Base-by-base conservation (phyloP, 2,797 vertebrate genomes). In the Poliocrania exsul region DNA sequence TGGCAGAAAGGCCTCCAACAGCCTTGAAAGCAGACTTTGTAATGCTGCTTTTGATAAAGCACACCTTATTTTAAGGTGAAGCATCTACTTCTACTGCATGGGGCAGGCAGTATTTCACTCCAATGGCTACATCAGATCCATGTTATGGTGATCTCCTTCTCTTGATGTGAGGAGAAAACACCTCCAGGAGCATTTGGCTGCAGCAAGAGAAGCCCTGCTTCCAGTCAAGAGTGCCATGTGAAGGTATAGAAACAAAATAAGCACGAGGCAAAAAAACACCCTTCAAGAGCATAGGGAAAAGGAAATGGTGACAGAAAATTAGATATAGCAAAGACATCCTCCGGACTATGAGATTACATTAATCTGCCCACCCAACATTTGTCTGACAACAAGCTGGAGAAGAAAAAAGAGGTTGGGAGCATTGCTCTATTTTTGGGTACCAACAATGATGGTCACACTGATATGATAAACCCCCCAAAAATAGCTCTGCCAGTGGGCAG, bases 31-130 rank as follows among this genome's bases (percentile, higher is more conserved):
- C 28, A 19, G 5, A 29, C 37, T 91, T 71, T 50, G 29, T 60
- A 85, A 77, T 3, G 54, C 38, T 79, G 77, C 46, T 95, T 95
- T 90, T 73, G 78, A 77, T 72, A 74, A 80, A 82, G 37, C 16
- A 37, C 49, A 35, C 23, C 37, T 86, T 38, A 44, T 25, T 93
- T 54, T 65, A 92, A 84, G 78, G 77, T 72, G 89, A 95, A 94
- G 38, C 47, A 90, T 29, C 64, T 85, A 58, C 65, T 80, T 71
- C 54, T 62, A 17, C n/a, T 57, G 47, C 50, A 54, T 10, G 75
- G 62, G 57, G 65, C 46, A 50, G 49, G 46, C 46, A 66, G 57
- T 3, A 24, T 44, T 80, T 44, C 8, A 13, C 71, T 82, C n/a
- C 61, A 81, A 7, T 9, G 50, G 72, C 50, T 54, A 29, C 37